Conservation (phyloP, 2,888 invertebrate species). For the Lepidochitona cinerea region DNA sequence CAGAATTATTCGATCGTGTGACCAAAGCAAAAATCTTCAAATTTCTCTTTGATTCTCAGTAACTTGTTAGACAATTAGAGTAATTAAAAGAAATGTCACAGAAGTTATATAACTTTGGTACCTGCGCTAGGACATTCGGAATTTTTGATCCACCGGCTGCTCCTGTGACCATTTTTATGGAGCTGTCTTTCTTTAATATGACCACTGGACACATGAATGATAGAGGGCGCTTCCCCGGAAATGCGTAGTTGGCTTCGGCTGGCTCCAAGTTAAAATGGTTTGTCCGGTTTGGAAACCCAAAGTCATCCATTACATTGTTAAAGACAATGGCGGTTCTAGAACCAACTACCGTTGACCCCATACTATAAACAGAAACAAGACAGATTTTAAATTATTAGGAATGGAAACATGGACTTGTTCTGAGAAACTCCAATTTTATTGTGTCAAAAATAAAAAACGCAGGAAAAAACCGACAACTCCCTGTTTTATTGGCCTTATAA, state of each 20-base stretch:
- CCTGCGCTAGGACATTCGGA: constrained; percentile 80
- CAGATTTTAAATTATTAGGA: too few relatives aligned
- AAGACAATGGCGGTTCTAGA: constrained; percentile 83
- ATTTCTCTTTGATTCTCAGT: too few relatives aligned
- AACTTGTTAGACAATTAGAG: too few relatives aligned
- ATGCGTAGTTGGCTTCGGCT: constrained; percentile 86
- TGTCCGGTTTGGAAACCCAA: constrained; percentile 78
- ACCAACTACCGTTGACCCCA: constrained; percentile 79
- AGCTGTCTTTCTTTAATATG: constrained; percentile 79
- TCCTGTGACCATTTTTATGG: constrained; percentile 81
- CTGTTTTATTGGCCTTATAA: too few relatives aligned
- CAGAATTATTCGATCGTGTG: too few relatives aligned
- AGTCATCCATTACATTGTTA: constrained; percentile 94
- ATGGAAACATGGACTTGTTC: too few relatives aligned
- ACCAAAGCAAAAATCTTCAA: too few relatives aligned
- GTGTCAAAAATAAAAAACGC: too few relatives aligned
- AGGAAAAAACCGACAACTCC: too few relatives aligned
- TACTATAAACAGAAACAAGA: constrained; percentile 78
- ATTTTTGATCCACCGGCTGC: constrained; percentile 94
- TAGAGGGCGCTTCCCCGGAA: constrained; percentile 85
- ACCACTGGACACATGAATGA: constrained; percentile 94
- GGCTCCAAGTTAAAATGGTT: constrained; percentile 74
- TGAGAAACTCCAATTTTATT: too few relatives aligned
- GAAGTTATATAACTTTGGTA: too few relatives aligned
- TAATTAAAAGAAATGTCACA: too few relatives aligned